phyloP scores from a whole-genome alignment of 2,797 vertebrate species.

The Takifugu rubripes region DNA sequence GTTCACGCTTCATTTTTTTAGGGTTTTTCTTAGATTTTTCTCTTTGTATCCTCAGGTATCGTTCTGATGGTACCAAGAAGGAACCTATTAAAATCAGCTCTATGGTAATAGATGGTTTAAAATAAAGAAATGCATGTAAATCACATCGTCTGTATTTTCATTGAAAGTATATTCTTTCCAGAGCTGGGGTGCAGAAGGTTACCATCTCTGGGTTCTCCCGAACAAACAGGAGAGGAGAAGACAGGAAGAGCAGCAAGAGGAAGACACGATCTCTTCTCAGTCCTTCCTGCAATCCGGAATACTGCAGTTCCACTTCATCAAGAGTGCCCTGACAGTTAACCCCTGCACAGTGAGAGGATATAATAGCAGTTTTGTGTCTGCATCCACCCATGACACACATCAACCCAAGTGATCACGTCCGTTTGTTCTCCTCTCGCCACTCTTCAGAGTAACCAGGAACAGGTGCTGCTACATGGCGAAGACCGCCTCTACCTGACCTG shows the following conservation, averaged over 20 bases:
- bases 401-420: conserved; percentile 1
- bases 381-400: not conserved
- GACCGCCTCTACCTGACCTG: conserved; percentile 97
- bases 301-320: conserved; percentile 97
- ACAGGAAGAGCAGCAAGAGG: conserved; percentile 57
- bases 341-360: conserved; percentile 89
- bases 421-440: conserved; percentile 2
- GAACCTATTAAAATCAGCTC: conserved; percentile 94
- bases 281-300: conserved; percentile 80
- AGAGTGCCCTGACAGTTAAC: conserved; percentile 97
- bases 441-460: conserved; percentile 94
- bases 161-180: conserved; percentile 30
- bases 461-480: conserved; percentile 95
- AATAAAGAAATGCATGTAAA: not conserved
- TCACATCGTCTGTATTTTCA: not conserved
- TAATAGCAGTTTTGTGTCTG: not conserved
- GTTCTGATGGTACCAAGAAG: conserved; percentile 94
- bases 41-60: conserved; percentile 78
- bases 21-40: not conserved
- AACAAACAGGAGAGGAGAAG: conserved; percentile 67
- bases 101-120: conserved; percentile 79
- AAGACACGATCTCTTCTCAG: conserved; percentile 46
- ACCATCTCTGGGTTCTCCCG: conserved; percentile 91
- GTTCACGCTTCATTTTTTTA: not conserved
- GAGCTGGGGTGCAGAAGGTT: conserved; percentile 97